Evolutionary conservation across 2,888 invertebrate species (phyloP).

Genomic region (Xestia sexstrigata): DNA sequence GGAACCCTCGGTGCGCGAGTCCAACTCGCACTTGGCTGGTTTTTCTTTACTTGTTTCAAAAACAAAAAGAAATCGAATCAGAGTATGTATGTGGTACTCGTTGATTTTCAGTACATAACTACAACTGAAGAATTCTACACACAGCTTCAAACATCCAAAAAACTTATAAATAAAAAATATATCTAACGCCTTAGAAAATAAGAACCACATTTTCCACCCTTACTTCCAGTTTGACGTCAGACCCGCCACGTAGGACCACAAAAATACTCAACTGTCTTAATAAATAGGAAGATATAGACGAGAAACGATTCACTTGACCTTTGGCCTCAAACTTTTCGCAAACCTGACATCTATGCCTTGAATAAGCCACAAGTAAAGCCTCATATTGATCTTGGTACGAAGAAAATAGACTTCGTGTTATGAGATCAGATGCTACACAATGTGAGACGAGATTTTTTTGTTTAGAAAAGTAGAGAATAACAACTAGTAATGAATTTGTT

Average conservation of each 20-base stretch:
- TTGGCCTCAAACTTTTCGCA: conserved; percentile 51
- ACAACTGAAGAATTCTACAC: not conserved
- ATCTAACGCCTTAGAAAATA: conserved; percentile 17
- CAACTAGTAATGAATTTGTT: not conserved
- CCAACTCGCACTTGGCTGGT: too few relatives aligned
- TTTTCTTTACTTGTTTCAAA: too few relatives aligned
- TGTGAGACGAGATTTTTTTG: not conserved
- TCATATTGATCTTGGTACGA: conserved; percentile 33
- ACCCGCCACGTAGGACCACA: conserved; percentile 14
- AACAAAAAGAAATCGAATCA: not conserved
- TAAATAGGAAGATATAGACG: conserved; percentile 43
- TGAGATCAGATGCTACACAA: not conserved
- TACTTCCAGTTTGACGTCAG: conserved; percentile 21
- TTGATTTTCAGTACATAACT: not conserved
- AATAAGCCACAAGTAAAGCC: conserved; percentile 36
- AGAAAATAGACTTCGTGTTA: conserved; percentile 26
- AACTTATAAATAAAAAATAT: not conserved
- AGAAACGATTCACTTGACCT: conserved; percentile 47
- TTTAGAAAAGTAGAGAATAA: not conserved
- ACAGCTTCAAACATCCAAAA: not conserved
- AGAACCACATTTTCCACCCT: not conserved
- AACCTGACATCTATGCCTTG: conserved; percentile 52
- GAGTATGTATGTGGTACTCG: not conserved
- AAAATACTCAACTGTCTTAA: conserved; percentile 44
- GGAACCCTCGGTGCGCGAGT: too few relatives aligned